Percentiles rank a stretch among this genome's conserved stretches.
These are phyloP conservation scores for Aldabrachelys gigantea DNA, from an alignment of 2,113 vertebrate species.

Conservation along the genomic window DNA sequence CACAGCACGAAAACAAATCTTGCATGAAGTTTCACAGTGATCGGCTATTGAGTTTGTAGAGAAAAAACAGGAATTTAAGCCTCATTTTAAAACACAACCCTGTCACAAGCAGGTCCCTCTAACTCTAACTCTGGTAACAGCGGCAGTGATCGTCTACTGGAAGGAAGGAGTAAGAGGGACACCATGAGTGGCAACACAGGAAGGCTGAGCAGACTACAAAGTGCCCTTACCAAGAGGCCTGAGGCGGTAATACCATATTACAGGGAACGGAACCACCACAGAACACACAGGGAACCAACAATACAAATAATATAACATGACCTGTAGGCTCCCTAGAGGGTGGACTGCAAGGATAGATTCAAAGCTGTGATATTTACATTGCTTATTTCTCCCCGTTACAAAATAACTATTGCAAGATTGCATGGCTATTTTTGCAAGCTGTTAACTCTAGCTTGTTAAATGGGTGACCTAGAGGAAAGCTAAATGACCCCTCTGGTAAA, in stretches of 20 bases:
- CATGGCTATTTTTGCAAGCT: constrained; percentile 45
- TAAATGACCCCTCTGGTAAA: constrained; percentile 54
- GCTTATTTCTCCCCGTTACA: no score
- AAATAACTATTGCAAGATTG: not conserved
- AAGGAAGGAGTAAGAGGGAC: constrained; percentile 62
- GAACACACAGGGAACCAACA: constrained; percentile 13
- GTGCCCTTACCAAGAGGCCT: constrained; percentile 51
- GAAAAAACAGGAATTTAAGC: constrained; percentile 22
- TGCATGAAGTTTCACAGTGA: constrained; percentile 3
- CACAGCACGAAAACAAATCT: not conserved
- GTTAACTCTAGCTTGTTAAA: constrained; percentile 54
- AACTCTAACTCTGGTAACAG: constrained; percentile 48
- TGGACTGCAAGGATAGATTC: not conserved
- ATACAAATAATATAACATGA: not conserved
- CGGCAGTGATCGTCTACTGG: constrained; percentile 61
- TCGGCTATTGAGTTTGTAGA: not conserved
- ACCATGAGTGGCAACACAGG: constrained; percentile 66
- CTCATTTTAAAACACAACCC: constrained; percentile 37
- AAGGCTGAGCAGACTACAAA: constrained; percentile 61
- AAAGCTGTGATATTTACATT: not conserved
- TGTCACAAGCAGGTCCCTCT: constrained; percentile 50
- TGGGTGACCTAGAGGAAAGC: constrained; percentile 38
- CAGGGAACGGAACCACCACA: not conserved
- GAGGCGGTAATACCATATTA: constrained; percentile 33
- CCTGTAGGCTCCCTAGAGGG: not conserved